Percentiles rank a stretch among this genome's conserved stretches.
Conservation (phyloP, 1,140 invertebrate species). For the Pogonomyrmex californicus region DNA sequence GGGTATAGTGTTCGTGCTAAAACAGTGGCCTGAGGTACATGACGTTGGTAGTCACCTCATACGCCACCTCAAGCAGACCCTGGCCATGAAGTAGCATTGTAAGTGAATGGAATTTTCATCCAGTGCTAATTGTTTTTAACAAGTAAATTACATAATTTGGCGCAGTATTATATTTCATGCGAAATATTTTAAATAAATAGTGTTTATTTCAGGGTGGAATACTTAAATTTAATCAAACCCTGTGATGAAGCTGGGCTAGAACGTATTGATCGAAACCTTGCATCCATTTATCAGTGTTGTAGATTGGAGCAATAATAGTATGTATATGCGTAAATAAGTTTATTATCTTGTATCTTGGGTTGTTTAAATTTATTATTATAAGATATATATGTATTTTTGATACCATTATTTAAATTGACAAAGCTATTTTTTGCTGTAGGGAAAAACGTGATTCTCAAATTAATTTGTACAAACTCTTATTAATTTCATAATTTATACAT, state of each 20-base stretch:
- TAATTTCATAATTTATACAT: slow-evolving; percentile 43
- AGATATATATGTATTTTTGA: slow-evolving; percentile 65
- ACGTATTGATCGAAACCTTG: slow-evolving; percentile 73
- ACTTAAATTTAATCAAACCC: slow-evolving; percentile 75
- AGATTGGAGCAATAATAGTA: slow-evolving; percentile 77
- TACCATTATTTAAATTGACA: slow-evolving; percentile 66
- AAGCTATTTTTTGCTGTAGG: slow-evolving; percentile 62
- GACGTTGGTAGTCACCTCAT: slow-evolving; percentile 91
- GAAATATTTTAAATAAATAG: slow-evolving; percentile 34
- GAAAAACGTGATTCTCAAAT: slow-evolving; percentile 56
- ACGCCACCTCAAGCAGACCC: slow-evolving; percentile 90
- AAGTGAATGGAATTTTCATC: slow-evolving; percentile 68
- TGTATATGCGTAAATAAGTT: slow-evolving; percentile 72
- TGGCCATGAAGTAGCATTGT: slow-evolving; percentile 89
- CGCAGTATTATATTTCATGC: slow-evolving; percentile 1
- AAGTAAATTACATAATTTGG: neutral
- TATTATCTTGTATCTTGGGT: slow-evolving; percentile 63
- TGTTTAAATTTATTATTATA: slow-evolving; percentile 60
- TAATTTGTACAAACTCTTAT: slow-evolving; percentile 53
- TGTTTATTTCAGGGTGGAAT: slow-evolving; percentile 77
- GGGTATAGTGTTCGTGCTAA: slow-evolving; percentile 93
- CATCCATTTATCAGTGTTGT: slow-evolving; percentile 72
- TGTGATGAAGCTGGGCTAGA: slow-evolving; percentile 70
- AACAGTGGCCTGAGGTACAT: slow-evolving; percentile 95
- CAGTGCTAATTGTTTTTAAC: slow-evolving; percentile 4